phyloP scores from a whole-genome alignment of 2,888 invertebrate species.

The Marasmarcha lunaedactyla region DNA sequence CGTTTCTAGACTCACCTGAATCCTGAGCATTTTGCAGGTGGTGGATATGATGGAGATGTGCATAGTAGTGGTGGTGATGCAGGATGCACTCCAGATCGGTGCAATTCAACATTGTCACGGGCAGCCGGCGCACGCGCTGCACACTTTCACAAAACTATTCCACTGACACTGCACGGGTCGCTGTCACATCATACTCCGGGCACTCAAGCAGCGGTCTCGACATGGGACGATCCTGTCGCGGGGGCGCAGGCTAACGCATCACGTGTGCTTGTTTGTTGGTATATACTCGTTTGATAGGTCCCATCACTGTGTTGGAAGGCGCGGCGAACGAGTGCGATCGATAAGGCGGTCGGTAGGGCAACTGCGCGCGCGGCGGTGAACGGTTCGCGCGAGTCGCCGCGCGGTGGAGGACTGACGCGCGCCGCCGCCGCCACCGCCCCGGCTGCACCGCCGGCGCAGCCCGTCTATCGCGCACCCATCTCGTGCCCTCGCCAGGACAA shows the following conservation, averaged over 20 bases:
- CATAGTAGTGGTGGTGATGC: conserved; percentile 81
- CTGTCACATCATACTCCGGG: conserved; percentile 65
- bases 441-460: conserved; percentile 44
- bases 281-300: conserved; percentile 22
- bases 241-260: conserved; percentile 33
- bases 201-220: conserved; percentile 34
- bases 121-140: conserved; percentile 52
- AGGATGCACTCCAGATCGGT: conserved; percentile 82
- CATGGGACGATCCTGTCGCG: conserved; percentile 35
- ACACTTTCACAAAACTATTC: conserved; percentile 69
- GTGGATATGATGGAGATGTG: conserved; percentile 78
- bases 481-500: conserved; percentile 54
- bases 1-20: conserved; percentile 50
- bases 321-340: conserved; percentile 29
- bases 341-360: conserved; percentile 38
- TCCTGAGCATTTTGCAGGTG: conserved; percentile 76
- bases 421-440: conserved; percentile 49
- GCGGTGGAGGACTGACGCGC: conserved; percentile 52
- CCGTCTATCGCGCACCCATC: conserved; percentile 41
- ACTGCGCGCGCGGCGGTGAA: conserved; percentile 36
- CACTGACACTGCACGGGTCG: conserved; percentile 54
- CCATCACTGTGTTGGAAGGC: conserved; percentile 35
- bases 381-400: conserved; percentile 54
- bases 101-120: conserved; percentile 78
- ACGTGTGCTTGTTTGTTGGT: conserved; percentile 29